Base-by-base conservation (phyloP, 2,888 invertebrate genomes). In the Dynastes maya region DNA sequence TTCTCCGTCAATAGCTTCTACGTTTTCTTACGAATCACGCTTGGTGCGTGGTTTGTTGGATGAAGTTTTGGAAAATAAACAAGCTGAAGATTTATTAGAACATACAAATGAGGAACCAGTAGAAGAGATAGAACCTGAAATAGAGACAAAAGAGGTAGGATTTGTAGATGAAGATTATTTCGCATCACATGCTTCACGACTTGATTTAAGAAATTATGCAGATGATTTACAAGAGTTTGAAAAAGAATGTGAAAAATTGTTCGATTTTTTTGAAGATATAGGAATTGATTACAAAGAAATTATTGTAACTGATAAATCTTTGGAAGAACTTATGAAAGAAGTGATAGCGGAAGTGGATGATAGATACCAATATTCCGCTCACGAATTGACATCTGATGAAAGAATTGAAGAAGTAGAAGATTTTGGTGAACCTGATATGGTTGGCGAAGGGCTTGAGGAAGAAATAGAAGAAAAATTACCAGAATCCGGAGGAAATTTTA, bases 381-480 rank as follows among this genome's bases (percentile, higher is more conserved):
- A 89, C 83, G 75, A 87, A 40, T 89, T 90, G 83, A 87, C 90
- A 76, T 90, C 90, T 72, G 89, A 90, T 84, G 89, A 85, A 84
- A 85, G 85, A 86, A 89, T 90, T 78, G 86, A 91, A 81, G 91
- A 91, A 86, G 83, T 90, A 37, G 89, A 89, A 82, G 87, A 88
- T 80, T 90, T 90, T 84, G 89, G 89, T 80, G 84, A 90, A 80
- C 83, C 88, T 82, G 81, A 89, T 51, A 79, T 89, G 65, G 89
- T 90, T 84, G 86, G 87, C 51, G 88, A 89, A 80, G 82, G 86
- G 76, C 89, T 80, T 88, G 83, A 89, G 84, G 87, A 86, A 86
- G 81, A 83, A 49, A 83, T 81, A 75, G 89, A 89, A 81, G 87
- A 61, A 13, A 61, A 45, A 45, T 22, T 87, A 51, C 80, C 76